phyloP scores from a whole-genome alignment of 1,140 invertebrate genomes.

The Drosophila nigromelanica region DNA sequence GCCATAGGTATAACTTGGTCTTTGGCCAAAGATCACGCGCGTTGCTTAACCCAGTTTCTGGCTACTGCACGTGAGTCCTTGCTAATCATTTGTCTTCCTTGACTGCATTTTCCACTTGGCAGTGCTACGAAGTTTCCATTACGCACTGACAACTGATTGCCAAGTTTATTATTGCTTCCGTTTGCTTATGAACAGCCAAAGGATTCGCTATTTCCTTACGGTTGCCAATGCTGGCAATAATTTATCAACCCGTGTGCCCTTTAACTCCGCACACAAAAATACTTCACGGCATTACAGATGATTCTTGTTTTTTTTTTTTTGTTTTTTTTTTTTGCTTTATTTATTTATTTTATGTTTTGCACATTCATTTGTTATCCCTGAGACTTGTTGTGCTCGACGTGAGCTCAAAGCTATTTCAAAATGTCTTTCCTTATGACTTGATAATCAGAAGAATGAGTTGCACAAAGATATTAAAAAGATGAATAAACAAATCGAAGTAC shows the following conservation, averaged over 20 bases:
- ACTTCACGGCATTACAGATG: slow-evolving; percentile 17
- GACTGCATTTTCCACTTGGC: slow-evolving; percentile 40
- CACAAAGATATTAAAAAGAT: background rate
- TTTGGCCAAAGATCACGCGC: slow-evolving; percentile 36
- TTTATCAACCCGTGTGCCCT: slow-evolving; percentile 32
- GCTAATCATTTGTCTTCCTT: slow-evolving; percentile 54
- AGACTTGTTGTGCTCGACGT: slow-evolving; percentile 24
- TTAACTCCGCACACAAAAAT: background rate
- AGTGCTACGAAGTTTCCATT: slow-evolving; percentile 49
- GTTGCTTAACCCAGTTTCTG: slow-evolving; percentile 51
- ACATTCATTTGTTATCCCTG: slow-evolving; percentile 36
- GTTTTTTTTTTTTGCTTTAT: background rate
- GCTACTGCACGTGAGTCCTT: slow-evolving; percentile 46
- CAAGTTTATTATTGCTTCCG: slow-evolving; percentile 57
- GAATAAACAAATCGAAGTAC: background rate
- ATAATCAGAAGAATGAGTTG: slow-evolving; percentile 18
- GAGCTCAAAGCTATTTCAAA: slow-evolving; percentile 22
- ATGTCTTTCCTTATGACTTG: slow-evolving; percentile 14
- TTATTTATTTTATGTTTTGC: too few species aligned
- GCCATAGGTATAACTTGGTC: slow-evolving; percentile 13
- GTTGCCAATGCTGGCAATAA: slow-evolving; percentile 32
- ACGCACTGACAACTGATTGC: slow-evolving; percentile 59
- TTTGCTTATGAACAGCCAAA: slow-evolving; percentile 54
- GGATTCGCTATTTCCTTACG: slow-evolving; percentile 25
- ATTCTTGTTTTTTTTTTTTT: background rate